Percentiles rank a stretch among this genome's conserved stretches.
Conservation (phyloP, 2,888 invertebrate species). For the Coelinius sp. region DNA sequence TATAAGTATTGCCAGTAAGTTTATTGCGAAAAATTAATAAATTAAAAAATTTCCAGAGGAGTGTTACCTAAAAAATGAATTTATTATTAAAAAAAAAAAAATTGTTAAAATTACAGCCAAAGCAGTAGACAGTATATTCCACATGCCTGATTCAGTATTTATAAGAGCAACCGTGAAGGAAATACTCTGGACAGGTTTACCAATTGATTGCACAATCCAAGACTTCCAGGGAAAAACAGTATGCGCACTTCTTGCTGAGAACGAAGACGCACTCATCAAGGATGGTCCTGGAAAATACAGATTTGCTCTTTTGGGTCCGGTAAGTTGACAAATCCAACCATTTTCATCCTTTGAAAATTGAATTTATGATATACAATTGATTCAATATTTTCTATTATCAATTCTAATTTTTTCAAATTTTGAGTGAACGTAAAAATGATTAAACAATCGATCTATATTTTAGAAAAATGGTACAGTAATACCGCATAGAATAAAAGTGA, state of each 20-base stretch:
- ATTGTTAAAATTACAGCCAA: constrained; percentile 69
- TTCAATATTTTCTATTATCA: too few species aligned
- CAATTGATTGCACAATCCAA: constrained; percentile 81
- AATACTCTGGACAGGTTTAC: constrained; percentile 81
- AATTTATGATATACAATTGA: too few species aligned
- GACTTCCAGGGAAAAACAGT: constrained; percentile 85
- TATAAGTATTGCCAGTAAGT: constrained; percentile 75
- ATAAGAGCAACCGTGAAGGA: constrained; percentile 78
- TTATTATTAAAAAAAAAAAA: not conserved
- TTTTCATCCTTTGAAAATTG: not conserved
- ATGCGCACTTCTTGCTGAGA: constrained; percentile 79
- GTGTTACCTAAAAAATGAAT: too few species aligned
- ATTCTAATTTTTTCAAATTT: too few species aligned
- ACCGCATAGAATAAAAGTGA: constrained; percentile 79
- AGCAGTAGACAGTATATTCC: constrained; percentile 80
- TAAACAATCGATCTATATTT: constrained; percentile 41
- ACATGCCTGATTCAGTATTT: constrained; percentile 76
- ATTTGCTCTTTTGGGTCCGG: constrained; percentile 82
- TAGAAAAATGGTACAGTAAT: constrained; percentile 84
- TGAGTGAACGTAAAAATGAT: too few species aligned
- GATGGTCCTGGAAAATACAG: constrained; percentile 77
- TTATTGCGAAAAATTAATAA: not conserved
- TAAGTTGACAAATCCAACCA: constrained; percentile 60
- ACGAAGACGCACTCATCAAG: constrained; percentile 72
- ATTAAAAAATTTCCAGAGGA: too few species aligned